Percentiles rank a stretch among this genome's conserved stretches.
These are phyloP conservation scores for Copsychus sechellarum DNA, from an alignment of 2,113 vertebrate species.

Conservation along the genomic window DNA sequence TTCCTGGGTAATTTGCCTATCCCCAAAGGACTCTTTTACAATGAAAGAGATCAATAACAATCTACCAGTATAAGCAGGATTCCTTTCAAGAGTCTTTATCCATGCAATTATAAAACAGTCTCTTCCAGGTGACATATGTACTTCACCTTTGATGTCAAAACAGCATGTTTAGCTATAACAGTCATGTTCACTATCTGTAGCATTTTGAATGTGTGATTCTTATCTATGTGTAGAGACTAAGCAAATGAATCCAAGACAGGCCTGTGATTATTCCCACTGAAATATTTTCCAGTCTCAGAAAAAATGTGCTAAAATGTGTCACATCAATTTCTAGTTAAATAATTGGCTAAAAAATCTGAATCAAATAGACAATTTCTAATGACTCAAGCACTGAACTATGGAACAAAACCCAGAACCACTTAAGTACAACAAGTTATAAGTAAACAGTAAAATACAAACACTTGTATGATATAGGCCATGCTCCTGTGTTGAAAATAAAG, in stretches of 20 bases:
- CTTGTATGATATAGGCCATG: neutral
- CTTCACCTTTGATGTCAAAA: constrained; percentile 50
- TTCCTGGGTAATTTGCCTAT: constrained; percentile 28
- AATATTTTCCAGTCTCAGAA: constrained; percentile 5
- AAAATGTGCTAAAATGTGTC: neutral
- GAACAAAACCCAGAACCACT: constrained; percentile 13
- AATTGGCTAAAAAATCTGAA: constrained; percentile 17
- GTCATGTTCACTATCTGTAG: constrained; percentile 33
- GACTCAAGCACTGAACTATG: neutral
- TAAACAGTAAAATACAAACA: constrained; percentile 53
- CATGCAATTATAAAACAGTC: neutral
- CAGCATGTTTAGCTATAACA: constrained; percentile 35
- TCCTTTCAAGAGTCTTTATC: neutral
- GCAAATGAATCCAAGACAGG: neutral
- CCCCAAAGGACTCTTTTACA: neutral
- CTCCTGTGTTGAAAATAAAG: constrained; percentile 30
- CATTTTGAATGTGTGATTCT: constrained; percentile 43
- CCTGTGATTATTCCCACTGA: neutral
- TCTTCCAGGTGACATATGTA: neutral
- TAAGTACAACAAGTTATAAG: constrained; percentile 28
- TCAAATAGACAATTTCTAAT: constrained; percentile 59
- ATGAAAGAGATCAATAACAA: constrained; percentile 3
- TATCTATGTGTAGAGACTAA: neutral
- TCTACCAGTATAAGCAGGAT: neutral
- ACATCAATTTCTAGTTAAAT: constrained; percentile 55